phyloP scores from a whole-genome alignment of 2,888 invertebrate genomes.

The Lasioglossum calceatum region DNA sequence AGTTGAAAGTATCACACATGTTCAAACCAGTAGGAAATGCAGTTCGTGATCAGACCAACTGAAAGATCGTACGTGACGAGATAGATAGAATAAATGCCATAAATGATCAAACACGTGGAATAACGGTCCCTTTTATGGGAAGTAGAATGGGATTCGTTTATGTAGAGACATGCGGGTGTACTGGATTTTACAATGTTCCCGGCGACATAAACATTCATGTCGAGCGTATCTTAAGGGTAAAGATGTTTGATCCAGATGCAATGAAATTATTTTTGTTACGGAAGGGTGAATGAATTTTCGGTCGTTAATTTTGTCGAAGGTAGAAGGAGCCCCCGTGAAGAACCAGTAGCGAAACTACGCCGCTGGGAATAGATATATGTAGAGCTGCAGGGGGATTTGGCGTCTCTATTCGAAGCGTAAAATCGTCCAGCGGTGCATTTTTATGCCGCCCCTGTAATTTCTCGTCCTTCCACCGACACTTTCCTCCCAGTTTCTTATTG shows the following conservation, averaged over 20 bases:
- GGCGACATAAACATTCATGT: background rate
- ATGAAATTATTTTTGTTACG: background rate
- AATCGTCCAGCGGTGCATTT: constrained; percentile 78
- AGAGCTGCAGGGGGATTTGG: constrained; percentile 60
- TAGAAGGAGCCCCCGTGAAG: background rate
- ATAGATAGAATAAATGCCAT: background rate
- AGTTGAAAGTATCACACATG: background rate
- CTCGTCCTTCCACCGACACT: constrained; percentile 63
- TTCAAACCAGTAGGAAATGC: background rate
- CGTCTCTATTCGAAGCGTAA: constrained; percentile 71
- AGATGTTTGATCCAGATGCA: background rate
- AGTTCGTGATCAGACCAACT: background rate
- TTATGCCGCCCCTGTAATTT: constrained; percentile 72
- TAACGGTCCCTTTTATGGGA: background rate
- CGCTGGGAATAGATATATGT: constrained; percentile 36
- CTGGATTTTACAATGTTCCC: background rate
- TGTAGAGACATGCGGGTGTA: background rate
- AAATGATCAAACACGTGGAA: background rate
- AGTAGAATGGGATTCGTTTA: background rate
- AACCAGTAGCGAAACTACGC: constrained; percentile 6
- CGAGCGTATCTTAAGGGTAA: background rate
- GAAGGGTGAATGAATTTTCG: background rate
- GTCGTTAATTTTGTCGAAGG: background rate
- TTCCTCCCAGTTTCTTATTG: constrained; percentile 60
- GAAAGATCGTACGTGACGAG: background rate